Evolutionary conservation across 2,888 invertebrate species (phyloP), one percentile per base, ranked within the genome.

Genomic region (Epistrophe eligans): DNA sequence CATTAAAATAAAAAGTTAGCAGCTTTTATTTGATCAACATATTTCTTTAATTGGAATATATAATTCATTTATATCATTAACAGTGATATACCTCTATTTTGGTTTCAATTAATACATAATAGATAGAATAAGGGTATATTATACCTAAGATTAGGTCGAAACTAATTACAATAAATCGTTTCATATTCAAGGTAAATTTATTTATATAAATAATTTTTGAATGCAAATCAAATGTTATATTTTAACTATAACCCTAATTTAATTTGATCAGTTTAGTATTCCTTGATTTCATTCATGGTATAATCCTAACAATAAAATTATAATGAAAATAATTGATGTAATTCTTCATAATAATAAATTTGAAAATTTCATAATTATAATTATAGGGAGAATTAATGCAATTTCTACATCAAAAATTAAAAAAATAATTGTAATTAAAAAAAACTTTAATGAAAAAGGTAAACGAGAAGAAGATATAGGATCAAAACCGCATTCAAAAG

Each of bases 401-500:
- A 60, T 60, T 60, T 60, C 60, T 13, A 40, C 94, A 94, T 96
- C 95, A 96, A 93, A 96, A 93, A 96, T 95, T 94, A 96, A 92
- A 91, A 96, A 96, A 93, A 96, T 94, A 91, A 95, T 93, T 48
- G 95, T 94, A 92, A 96, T 94, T 94, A 94, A 91, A 93, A 95
- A 94, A 93, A 96, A 95, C 92, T 95, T 95, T 90, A 95, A 87
- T 15, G 94, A 95, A 90, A 95, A 95, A 0, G 94, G 94, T n/a
- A 94, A 45, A 2, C 94, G 94, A 0, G 94, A 91, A 0, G 92
- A 93, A 7, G 91, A 92, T 91, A 93, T 93, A 4, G 94, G 94
- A 55, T 95, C 94, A 93, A 95, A 95, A 80, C 95, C 95, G 91
- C 95, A 95, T 92, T 95, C 95, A 92, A 96, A 95, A 0, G 95